Evolutionary conservation across 2,888 invertebrate genomes (phyloP).

Genomic region (Apoda limacodes): DNA sequence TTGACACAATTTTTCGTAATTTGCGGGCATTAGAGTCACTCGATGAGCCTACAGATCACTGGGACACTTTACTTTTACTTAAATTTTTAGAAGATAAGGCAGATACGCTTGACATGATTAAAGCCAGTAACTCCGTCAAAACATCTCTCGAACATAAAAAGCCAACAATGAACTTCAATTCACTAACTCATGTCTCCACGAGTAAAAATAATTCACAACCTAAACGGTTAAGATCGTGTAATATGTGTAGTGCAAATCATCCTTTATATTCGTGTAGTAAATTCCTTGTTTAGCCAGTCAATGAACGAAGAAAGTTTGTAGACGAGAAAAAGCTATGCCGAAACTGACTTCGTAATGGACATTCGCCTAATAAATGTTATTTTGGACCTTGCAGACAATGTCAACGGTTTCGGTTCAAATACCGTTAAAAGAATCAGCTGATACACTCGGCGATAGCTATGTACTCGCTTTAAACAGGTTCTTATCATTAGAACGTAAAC

Average conservation of each 20-base stretch:
- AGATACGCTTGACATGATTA: too few relatives aligned
- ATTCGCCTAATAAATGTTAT: conserved; percentile 4
- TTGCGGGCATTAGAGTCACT: conserved; percentile 14
- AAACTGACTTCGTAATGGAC: conserved; percentile 18
- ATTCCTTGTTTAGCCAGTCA: conserved; percentile 12
- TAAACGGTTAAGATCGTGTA: conserved; percentile 12
- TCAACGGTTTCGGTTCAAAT: too few relatives aligned
- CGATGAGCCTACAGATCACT: conserved; percentile 17
- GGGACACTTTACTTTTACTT: conserved; percentile 21
- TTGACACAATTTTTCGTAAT: conserved; percentile 17
- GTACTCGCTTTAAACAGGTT: too few relatives aligned
- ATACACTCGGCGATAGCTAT: too few relatives aligned
- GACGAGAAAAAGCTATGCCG: conserved; percentile 14
- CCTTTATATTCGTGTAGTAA: conserved; percentile 14
- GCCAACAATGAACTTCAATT: conserved; percentile 12
- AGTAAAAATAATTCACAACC: conserved; percentile 2
- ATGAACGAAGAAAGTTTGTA: conserved; percentile 12
- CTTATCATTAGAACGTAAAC: too few relatives aligned
- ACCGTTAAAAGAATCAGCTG: too few relatives aligned
- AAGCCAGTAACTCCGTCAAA: conserved; percentile 2
- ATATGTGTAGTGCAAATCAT: conserved; percentile 15
- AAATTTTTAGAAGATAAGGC: conserved; percentile 19
- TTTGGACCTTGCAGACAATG: too few relatives aligned
- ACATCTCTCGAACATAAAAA: conserved; percentile 8
- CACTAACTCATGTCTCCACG: conserved; percentile 4